Percentiles rank a stretch among this genome's conserved stretches.
These are phyloP conservation scores for Cephus sareptanus DNA, from an alignment of 2,888 invertebrate species.

Conservation along the genomic window DNA sequence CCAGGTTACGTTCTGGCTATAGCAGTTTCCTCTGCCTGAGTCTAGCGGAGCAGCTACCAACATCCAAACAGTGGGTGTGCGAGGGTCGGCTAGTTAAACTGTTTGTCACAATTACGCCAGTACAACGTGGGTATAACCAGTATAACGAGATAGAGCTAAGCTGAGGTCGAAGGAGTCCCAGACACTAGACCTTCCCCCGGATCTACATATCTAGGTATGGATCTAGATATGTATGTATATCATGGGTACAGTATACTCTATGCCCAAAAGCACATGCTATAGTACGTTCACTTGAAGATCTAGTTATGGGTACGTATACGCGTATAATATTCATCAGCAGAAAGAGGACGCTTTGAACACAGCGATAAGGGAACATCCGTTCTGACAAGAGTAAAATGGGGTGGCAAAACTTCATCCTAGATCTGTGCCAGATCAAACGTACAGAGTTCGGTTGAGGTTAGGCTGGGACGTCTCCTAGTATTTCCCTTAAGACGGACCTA, in stretches of 20 bases:
- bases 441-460: not conserved
- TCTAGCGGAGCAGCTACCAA: not conserved
- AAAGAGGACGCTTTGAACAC: not conserved
- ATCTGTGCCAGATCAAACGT: not conserved
- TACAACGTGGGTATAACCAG: constrained; percentile 1
- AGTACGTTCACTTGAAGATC: not conserved
- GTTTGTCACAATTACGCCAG: constrained; percentile 7
- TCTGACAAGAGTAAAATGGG: not conserved
- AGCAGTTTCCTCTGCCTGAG: not conserved
- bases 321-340: not conserved
- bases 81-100: constrained; percentile 2
- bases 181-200: not conserved
- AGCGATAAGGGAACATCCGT: not conserved
- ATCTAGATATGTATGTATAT: not conserved
- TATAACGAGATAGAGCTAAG: constrained; percentile 2
- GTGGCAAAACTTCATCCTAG: no score
- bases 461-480: not conserved
- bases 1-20: not conserved
- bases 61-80: not conserved
- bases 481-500: not conserved
- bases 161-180: not conserved
- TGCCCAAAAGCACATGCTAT: not conserved
- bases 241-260: not conserved
- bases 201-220: not conserved
- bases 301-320: not conserved